A percentile compares a stretch with the other conserved stretches of the same genome.
Evolutionary conservation across 2,797 vertebrate species (phyloP).

Genomic region (Microchirus variegatus): DNA sequence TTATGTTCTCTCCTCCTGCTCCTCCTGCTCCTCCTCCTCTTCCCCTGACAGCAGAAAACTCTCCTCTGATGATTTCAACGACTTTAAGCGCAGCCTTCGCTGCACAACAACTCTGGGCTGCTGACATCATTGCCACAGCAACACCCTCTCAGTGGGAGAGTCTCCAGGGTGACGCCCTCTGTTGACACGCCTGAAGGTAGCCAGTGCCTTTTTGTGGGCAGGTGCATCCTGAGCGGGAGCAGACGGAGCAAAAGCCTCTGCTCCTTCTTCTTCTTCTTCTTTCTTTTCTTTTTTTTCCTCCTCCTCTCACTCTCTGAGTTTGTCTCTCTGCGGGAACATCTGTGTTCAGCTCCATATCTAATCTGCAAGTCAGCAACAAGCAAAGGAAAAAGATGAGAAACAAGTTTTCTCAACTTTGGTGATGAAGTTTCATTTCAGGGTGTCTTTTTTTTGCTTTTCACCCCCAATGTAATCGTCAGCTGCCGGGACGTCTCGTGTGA

Average conservation of each 20-base stretch:
- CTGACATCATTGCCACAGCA: slow-evolving; percentile 72
- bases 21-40: slow-evolving; percentile 7
- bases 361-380: slow-evolving; percentile 24
- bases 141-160: slow-evolving; percentile 72
- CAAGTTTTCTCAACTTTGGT: slow-evolving; percentile 7
- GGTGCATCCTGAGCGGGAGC: slow-evolving; percentile 70
- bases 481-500: slow-evolving; percentile 21
- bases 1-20: slow-evolving; percentile 12
- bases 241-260: slow-evolving; percentile 32
- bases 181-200: slow-evolving; percentile 69
- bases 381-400: slow-evolving; percentile 25
- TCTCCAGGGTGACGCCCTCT: slow-evolving; percentile 77
- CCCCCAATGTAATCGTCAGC: slow-evolving; percentile 17
- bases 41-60: slow-evolving; percentile 13
- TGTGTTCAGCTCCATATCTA: slow-evolving; percentile 19
- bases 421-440: neutral
- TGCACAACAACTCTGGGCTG: slow-evolving; percentile 45
- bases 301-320: neutral
- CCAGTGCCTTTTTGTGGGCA: slow-evolving; percentile 66
- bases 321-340: slow-evolving; percentile 40
- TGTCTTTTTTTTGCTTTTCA: slow-evolving; percentile 1
- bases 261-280: too few relatives aligned
- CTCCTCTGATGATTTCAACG: slow-evolving; percentile 25
- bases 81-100: slow-evolving; percentile 36
- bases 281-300: slow-evolving; percentile 22